phyloP scores from a whole-genome alignment of 2,797 vertebrate species.

The Enteromius anoplus region DNA sequence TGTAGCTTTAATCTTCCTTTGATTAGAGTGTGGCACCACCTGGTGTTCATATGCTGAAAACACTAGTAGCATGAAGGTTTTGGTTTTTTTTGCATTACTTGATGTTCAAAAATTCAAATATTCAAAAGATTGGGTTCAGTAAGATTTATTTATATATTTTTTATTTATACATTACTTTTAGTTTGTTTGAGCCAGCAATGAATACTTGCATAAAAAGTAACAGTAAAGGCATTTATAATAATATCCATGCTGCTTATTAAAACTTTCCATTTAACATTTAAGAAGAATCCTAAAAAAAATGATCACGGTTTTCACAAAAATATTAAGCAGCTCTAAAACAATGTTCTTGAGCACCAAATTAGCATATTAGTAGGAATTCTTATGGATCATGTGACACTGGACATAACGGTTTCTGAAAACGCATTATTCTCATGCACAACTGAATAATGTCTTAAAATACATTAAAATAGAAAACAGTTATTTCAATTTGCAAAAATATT shows the following conservation, averaged over 20 bases:
- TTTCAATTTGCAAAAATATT: not conserved
- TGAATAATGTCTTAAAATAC: not conserved
- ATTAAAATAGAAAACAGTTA: not conserved
- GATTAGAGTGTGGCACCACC: conserved; percentile 24
- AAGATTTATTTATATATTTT: not conserved
- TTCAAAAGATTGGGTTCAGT: not conserved
- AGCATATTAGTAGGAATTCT: not conserved
- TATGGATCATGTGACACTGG: not conserved
- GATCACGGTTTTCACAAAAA: not conserved
- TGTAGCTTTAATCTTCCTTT: not conserved
- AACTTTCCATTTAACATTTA: not conserved
- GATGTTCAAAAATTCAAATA: not conserved
- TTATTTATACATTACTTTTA: too few species aligned
- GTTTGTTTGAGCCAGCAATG: not conserved
- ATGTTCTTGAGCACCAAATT: not conserved
- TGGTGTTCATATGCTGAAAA: conserved; percentile 37
- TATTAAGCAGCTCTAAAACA: not conserved
- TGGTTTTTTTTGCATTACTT: not conserved
- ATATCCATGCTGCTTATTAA: not conserved
- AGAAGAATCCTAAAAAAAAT: not conserved
- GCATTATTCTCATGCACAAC: not conserved
- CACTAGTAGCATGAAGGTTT: not conserved
- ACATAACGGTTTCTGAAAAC: not conserved
- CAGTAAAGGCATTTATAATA: not conserved
- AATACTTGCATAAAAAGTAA: not conserved